Evolutionary conservation across 1,140 invertebrate species (phyloP).

Genomic region (Steinernema feltiae): DNA sequence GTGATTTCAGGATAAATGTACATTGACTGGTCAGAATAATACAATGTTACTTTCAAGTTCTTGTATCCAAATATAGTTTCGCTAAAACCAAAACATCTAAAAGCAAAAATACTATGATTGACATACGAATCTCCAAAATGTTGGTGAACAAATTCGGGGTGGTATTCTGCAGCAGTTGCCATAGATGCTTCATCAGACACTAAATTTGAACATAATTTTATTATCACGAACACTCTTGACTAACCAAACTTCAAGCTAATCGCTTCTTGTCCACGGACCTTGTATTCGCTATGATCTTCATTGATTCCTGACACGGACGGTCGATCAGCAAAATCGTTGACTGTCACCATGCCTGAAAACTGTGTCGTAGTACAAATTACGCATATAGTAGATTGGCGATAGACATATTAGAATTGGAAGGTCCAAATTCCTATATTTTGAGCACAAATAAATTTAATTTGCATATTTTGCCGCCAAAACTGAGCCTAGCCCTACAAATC

Average conservation of each 20-base stretch:
- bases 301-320: too few species aligned
- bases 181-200: constrained; percentile 69
- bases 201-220: constrained; percentile 52
- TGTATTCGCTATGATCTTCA: not conserved
- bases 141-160: constrained; percentile 85
- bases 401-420: too few species aligned
- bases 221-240: not conserved
- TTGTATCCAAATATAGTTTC: constrained; percentile 89
- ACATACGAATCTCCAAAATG: constrained; percentile 77
- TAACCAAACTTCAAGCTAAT: not conserved
- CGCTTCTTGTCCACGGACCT: not conserved
- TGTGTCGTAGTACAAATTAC: too few species aligned
- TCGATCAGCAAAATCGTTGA: too few species aligned
- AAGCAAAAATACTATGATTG: constrained; percentile 34
- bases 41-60: constrained; percentile 72
- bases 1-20: constrained; percentile 68
- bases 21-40: constrained; percentile 74
- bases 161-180: constrained; percentile 69
- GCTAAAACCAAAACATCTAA: too few species aligned
- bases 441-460: not conserved
- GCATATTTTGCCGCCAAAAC: not conserved
- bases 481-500: not conserved
- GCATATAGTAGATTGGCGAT: not conserved
- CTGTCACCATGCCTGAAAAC: too few species aligned
- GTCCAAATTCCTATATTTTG: not conserved